phyloP scores from a whole-genome alignment of 2,797 vertebrate genomes.

The Neoniphon sammara region DNA sequence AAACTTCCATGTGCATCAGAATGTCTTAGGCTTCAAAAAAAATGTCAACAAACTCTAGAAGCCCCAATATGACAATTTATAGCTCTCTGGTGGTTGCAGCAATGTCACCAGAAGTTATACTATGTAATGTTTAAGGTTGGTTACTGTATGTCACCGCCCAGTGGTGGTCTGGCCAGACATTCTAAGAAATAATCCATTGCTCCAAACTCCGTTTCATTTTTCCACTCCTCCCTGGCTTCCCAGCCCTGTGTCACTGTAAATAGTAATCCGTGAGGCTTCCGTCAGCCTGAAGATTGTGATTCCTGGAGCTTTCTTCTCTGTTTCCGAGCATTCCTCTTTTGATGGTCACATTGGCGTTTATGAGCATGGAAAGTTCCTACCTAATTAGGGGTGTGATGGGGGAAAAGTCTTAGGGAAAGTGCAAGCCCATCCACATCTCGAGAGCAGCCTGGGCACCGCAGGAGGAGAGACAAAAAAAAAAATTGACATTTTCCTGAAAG shows the following conservation, averaged over 20 bases:
- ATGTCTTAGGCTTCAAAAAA: background rate
- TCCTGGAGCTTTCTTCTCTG: slow-evolving; percentile 73
- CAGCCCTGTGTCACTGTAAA: slow-evolving; percentile 70
- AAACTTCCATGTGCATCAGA: too few relatives aligned
- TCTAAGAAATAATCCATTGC: slow-evolving; percentile 61
- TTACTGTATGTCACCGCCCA: slow-evolving; percentile 62
- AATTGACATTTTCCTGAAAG: slow-evolving; percentile 52
- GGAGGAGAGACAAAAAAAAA: slow-evolving; percentile 42
- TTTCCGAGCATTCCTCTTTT: slow-evolving; percentile 77
- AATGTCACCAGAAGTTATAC: slow-evolving; percentile 37
- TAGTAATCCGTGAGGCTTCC: slow-evolving; percentile 70
- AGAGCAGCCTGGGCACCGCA: slow-evolving; percentile 55
- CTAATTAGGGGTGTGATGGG: slow-evolving; percentile 76
- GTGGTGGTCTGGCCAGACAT: slow-evolving; percentile 63
- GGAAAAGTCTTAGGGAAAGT: slow-evolving; percentile 68
- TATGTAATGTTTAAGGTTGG: slow-evolving; percentile 46
- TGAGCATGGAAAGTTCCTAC: slow-evolving; percentile 77
- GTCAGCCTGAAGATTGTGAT: slow-evolving; percentile 74
- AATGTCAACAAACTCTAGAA: slow-evolving; percentile 2
- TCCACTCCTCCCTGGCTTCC: slow-evolving; percentile 63
- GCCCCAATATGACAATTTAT: slow-evolving; percentile 31
- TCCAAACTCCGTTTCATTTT: slow-evolving; percentile 61
- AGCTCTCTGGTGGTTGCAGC: slow-evolving; percentile 29
- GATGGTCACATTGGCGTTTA: slow-evolving; percentile 73
- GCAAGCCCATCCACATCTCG: slow-evolving; percentile 58